Evolutionary conservation across 1,140 invertebrate species (phyloP), one percentile per base, ranked within the genome.

Genomic region (Phymastichus coffea): DNA sequence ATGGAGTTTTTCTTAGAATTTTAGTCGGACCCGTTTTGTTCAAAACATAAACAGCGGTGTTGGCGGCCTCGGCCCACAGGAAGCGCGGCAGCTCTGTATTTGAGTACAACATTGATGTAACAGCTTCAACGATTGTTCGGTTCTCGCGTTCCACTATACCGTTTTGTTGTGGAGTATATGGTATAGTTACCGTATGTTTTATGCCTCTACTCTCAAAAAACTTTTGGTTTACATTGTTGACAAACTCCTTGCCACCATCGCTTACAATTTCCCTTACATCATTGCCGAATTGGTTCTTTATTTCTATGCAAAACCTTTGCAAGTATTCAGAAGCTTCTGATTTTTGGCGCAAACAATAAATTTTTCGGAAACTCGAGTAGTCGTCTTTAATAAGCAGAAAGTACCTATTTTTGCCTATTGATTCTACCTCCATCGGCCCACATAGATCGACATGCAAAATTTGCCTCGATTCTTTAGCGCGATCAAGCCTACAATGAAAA

Each of bases 21-120:
- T 55, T 40, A 49, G 55, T 64, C 37, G 54, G 53, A 41, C 63
- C 62, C 28, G 67, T 58, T 57, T 64, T 44, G 58, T 77, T 76
- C 7, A 66, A 23, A 4, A 70, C 20, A 47, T 71, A 76, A 0
- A 55, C 65, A 0, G 73, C 72, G 2, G 74, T 80, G 35, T 68
- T 67, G 1, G 19, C 62, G 14, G 80, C 79, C 70, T 84, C 80
- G 2, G 73, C 75, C 81, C 80, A 84, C 35, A 78, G 68, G 4
- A 53, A 26, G 37, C 73, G 66, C 15, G 70, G 66, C 15, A 83
- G 51, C 9, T 55, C 38, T 35, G 74, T 55, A n/a, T 72, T 65
- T 6, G 67, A 59, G n/a, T 70, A 41, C 2, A 82, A 30, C 76
- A 82, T 63, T 4, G 63, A 63, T 1, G 63, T 33, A n/a, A 52